phyloP scores from a whole-genome alignment of 2,888 invertebrate genomes.

The Exocentrus adspersus region DNA sequence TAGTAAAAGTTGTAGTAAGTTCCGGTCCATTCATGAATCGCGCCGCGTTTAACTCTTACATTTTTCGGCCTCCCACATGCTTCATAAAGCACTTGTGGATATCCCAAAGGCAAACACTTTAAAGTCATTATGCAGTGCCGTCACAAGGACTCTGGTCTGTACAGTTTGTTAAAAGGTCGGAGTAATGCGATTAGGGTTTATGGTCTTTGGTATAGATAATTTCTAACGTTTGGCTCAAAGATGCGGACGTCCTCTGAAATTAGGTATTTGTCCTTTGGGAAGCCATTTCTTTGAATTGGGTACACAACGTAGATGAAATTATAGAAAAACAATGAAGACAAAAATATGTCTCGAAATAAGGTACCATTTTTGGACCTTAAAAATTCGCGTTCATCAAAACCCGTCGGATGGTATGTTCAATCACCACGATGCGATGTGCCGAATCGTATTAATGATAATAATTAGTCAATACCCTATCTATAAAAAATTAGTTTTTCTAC shows the following conservation, averaged over 20 bases:
- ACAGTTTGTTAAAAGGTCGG: background rate
- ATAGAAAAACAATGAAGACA: background rate
- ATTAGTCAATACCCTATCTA: no score
- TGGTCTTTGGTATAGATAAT: background rate
- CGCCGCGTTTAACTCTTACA: slow-evolving; percentile 39
- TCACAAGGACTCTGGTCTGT: background rate
- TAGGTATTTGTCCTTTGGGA: no score
- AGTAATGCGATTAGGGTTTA: slow-evolving; percentile 8
- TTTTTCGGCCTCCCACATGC: slow-evolving; percentile 26
- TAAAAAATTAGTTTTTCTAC: no score
- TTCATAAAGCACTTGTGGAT: slow-evolving; percentile 29
- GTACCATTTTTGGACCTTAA: no score
- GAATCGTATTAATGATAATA: no score
- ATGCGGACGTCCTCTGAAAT: background rate
- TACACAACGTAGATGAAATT: background rate
- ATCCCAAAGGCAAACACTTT: slow-evolving; percentile 24
- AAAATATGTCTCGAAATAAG: no score
- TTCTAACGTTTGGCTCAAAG: background rate
- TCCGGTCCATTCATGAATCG: slow-evolving; percentile 46
- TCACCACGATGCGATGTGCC: no score
- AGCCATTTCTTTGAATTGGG: no score
- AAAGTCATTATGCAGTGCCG: slow-evolving; percentile 11
- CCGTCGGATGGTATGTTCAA: no score
- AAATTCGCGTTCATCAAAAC: no score
- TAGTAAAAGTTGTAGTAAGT: slow-evolving; percentile 50